Base-by-base conservation (phyloP, 2,888 invertebrate species). In the Ectemnius lituratus region DNA sequence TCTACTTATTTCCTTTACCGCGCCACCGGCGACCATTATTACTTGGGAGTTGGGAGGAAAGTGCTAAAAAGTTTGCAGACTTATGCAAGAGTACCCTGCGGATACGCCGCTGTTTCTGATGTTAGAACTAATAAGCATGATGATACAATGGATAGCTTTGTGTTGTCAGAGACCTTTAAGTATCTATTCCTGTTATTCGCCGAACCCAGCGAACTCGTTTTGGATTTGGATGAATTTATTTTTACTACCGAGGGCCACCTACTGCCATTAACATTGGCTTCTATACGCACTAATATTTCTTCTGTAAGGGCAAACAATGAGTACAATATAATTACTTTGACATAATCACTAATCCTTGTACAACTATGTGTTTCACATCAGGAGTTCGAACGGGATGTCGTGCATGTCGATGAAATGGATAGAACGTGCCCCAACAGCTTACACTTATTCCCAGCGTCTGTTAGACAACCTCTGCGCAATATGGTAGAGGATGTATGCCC, bases 71-170 rank as follows among this genome's bases (percentile, higher is more conserved):
- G 97, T 70, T 92, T 99, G 28, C 97, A 99, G 89, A 95, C 95
- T 81, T 95, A 97, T 91, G 96, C 99, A 0, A 93, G 96, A 84
- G 98, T 98, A n/a, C 94, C 96, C 1, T 99, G 99, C 90, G 99
- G 99, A 0, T 99, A 97, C 92, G 99, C 99, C 0, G 98, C 98
- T 2, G 97, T 99, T n/a, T 97, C 97, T 86, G 98, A 99, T 91
- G 97, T 99, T 0, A 93, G 98, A 60, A 97, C 97, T 0, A 94
- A 96, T 37, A 94, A 94, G 73, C 97, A 97, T 87, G 98, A 99
- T 89, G 98, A 99, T 88, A 94, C 98, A 79, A 98, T 99, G 98
- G 99, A 99, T 90, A 99, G 99, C 0, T 99, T 97, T 92, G 98
- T 99, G 0, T 92, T 99, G 1, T 97, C 99, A 0, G 99, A 99